Evolutionary conservation across 92 coral and sea anemone genomes (phyloP).

Genomic region (Metridium senile): DNA sequence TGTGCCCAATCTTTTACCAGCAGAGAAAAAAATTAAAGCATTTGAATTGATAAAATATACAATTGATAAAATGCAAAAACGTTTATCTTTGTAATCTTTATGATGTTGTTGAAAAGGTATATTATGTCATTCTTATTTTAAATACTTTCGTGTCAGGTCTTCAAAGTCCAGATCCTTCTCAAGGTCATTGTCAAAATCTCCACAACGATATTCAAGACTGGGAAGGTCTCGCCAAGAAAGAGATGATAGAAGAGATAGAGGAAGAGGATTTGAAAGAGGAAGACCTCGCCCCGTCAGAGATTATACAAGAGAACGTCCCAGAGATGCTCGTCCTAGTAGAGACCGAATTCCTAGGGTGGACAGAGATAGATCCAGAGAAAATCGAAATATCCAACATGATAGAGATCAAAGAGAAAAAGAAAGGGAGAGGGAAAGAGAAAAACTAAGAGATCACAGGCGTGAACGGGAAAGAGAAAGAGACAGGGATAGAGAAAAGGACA

Average conservation of each 20-base stretch:
- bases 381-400: conserved; percentile 37
- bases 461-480: conserved; percentile 72
- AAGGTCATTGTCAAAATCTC: conserved; percentile 71
- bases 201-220: conserved; percentile 47
- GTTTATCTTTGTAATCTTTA: not conserved
- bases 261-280: conserved; percentile 24
- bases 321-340: conserved; percentile 50
- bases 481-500: conserved; percentile 51
- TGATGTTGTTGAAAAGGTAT: not conserved
- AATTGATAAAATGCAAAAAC: too few relatives aligned
- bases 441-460: conserved; percentile 55
- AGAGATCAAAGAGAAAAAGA: conserved; percentile 51
- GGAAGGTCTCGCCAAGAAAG: conserved; percentile 36
- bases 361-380: conserved; percentile 45
- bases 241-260: conserved; percentile 18
- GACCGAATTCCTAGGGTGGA: conserved; percentile 36
- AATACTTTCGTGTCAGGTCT: conserved; percentile 28
- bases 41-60: too few relatives aligned
- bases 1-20: too few relatives aligned
- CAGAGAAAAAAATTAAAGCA: too few relatives aligned
- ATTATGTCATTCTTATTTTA: not conserved
- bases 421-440: conserved; percentile 48
- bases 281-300: conserved; percentile 36
- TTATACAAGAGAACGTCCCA: conserved; percentile 26
- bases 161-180: conserved; percentile 90